A percentile compares a stretch with the other conserved stretches of the same genome.
Conservation (phyloP, 2,797 vertebrate genomes). For the Anas capensis region DNA sequence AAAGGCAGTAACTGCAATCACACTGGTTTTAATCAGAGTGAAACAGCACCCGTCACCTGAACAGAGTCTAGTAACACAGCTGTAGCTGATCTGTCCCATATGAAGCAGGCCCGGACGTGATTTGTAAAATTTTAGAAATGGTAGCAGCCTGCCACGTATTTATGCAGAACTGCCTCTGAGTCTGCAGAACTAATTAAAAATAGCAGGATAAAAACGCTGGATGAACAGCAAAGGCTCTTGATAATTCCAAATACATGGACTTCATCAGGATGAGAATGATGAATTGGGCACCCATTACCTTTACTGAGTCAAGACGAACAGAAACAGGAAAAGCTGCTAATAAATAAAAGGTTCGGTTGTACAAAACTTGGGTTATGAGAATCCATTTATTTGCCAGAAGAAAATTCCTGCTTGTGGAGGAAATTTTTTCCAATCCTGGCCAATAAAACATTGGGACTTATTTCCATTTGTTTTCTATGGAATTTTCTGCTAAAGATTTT, state of each 20-base stretch:
- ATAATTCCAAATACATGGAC: constrained; percentile 43
- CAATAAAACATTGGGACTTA: constrained; percentile 38
- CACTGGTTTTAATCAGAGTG: not conserved
- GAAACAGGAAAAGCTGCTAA: constrained; percentile 66
- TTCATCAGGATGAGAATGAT: constrained; percentile 35
- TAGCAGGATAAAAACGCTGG: constrained; percentile 38
- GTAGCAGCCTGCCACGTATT: constrained; percentile 60
- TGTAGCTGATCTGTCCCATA: constrained; percentile 34
- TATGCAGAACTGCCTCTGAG: not conserved
- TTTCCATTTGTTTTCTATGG: constrained; percentile 56
- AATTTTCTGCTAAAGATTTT: not conserved
- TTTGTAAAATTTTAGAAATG: constrained; percentile 34
- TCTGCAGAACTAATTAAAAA: constrained; percentile 60
- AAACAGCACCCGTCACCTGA: not conserved
- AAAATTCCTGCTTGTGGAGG: constrained; percentile 65
- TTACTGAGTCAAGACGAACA: constrained; percentile 6
- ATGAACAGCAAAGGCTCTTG: constrained; percentile 38
- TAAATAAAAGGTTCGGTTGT: constrained; percentile 64
- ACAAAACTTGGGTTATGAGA: constrained; percentile 52
- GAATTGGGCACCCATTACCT: constrained; percentile 52
- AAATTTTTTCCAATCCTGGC: constrained; percentile 19
- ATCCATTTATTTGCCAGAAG: constrained; percentile 39
- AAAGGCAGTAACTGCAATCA: not conserved
- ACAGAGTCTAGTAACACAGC: not conserved
- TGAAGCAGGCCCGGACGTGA: not conserved